Percentiles rank a stretch among this genome's conserved stretches.
Evolutionary conservation across 2,888 invertebrate genomes (phyloP).

Genomic region (Caenorhabditis uteleia): DNA sequence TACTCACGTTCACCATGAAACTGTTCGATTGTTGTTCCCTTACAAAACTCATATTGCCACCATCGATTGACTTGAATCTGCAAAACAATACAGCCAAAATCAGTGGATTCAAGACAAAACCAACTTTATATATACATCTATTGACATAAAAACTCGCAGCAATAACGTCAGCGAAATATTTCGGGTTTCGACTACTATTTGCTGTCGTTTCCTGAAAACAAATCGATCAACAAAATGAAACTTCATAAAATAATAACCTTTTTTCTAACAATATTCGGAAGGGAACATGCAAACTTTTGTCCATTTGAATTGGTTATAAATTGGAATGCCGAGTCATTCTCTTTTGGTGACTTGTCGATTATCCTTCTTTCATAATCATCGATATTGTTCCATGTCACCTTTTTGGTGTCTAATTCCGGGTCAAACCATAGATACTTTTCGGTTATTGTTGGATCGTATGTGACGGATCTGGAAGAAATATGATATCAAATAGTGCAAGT

Average conservation of each 20-base stretch:
- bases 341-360: slow-evolving; percentile 9
- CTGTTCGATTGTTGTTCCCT: slow-evolving; percentile 30
- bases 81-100: too few relatives aligned
- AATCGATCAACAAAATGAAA: too few relatives aligned
- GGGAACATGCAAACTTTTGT: slow-evolving; percentile 15
- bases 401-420: slow-evolving; percentile 6
- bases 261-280: slow-evolving; percentile 12
- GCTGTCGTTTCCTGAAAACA: slow-evolving; percentile 1
- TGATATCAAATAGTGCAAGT: too few relatives aligned
- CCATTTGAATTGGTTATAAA: slow-evolving; percentile 25
- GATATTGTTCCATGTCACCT: slow-evolving; percentile 12
- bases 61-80: slow-evolving; percentile 23
- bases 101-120: slow-evolving; percentile 14
- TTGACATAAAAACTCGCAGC: slow-evolving; percentile 30
- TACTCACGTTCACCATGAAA: slow-evolving; percentile 30
- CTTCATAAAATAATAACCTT: not conserved
- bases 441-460: slow-evolving; percentile 15
- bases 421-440: slow-evolving; percentile 25
- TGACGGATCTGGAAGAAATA: slow-evolving; percentile 5
- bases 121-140: slow-evolving; percentile 9
- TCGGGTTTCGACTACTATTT: slow-evolving; percentile 24
- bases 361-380: slow-evolving; percentile 16
- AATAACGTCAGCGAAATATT: slow-evolving; percentile 12
- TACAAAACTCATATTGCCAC: slow-evolving; percentile 44
- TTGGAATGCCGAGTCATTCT: slow-evolving; percentile 9